Base-by-base conservation (phyloP, 2,113 vertebrate species). In the Hipposideros armiger region DNA sequence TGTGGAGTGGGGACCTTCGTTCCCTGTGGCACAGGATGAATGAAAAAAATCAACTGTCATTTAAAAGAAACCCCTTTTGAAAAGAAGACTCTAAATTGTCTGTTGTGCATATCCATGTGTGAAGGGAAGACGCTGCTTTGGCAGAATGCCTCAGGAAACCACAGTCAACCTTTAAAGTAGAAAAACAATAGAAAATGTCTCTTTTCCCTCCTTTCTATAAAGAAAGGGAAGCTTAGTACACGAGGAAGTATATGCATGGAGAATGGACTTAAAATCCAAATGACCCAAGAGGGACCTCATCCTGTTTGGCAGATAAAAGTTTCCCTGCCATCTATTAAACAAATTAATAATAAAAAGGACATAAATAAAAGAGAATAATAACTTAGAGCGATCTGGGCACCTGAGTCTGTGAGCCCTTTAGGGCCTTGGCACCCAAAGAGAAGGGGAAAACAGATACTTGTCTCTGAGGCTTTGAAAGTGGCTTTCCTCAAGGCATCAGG, bases 341-440 rank as follows among this genome's bases (percentile, higher is more conserved):
- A 92, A 96, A 96, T 95, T 96, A 87, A 73, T 90, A 86, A 94
- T 50, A 69, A 95, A 88, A 80, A 77, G 52, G 90, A 80, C 85
- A 91, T 84, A 96, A 95, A 96, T 96, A 94, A 96, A 97, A 84
- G 28, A 67, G 60, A 96, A 91, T 54, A 96, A 95, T 97, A 96
- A 94, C 83, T 84, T 70, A 66, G 50, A 70, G 28, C 93, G 89
- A 24, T 91, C 85, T 81, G 83, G 83, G 91, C 96, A 96, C 94
- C 96, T 96, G 89, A 89, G 96, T 96, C 97, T 95, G 30, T 81
- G 74, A 94, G 80, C 83, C 95, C 95, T 77, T 84, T 28, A 80
- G 89, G 70, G 91, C 73, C 70, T 87, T 97, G 96, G 94, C 97
- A 97, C 70, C 95, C 72, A 94, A 92, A 85, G 87, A 96, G 56